Conservation (phyloP, 2,797 vertebrate genomes). For the Melanotaenia parkinsoni region DNA sequence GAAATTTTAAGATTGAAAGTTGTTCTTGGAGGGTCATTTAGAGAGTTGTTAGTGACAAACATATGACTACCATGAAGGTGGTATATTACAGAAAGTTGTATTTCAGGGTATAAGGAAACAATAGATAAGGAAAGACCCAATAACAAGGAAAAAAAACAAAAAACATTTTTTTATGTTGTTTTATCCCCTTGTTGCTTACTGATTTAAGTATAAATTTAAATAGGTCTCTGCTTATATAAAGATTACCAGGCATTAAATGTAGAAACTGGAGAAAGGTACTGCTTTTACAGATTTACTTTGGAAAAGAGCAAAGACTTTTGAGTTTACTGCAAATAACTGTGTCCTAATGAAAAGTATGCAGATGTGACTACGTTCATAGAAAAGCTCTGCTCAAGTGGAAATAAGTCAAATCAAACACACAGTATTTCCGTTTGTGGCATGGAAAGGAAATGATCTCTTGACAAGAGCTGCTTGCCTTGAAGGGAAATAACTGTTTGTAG, state of each 20-base stretch:
- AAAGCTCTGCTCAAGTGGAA: not conserved
- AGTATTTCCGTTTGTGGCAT: not conserved
- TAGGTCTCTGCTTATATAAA: not conserved
- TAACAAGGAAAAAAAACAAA: no score
- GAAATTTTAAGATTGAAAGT: no score
- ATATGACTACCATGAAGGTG: no score
- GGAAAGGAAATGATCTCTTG: constrained; percentile 1
- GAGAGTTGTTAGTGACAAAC: no score
- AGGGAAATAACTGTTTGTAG: not conserved
- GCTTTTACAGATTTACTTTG: not conserved
- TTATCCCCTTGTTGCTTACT: no score
- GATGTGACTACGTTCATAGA: not conserved
- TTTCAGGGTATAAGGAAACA: no score
- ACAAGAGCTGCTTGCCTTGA: constrained; percentile 18
- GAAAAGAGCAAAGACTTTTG: not conserved
- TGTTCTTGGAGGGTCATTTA: no score
- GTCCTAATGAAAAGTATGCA: no score
- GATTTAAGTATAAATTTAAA: no score
- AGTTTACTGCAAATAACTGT: not conserved
- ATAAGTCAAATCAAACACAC: constrained; percentile 16
- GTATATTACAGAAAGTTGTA: no score
- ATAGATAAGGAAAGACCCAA: no score
- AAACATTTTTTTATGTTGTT: no score
- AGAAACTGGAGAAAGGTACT: not conserved
- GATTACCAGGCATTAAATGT: not conserved